Percentiles rank a stretch among this genome's conserved stretches.
Conservation (phyloP, 1,140 invertebrate genomes). For the Chironomus striatipennis region DNA sequence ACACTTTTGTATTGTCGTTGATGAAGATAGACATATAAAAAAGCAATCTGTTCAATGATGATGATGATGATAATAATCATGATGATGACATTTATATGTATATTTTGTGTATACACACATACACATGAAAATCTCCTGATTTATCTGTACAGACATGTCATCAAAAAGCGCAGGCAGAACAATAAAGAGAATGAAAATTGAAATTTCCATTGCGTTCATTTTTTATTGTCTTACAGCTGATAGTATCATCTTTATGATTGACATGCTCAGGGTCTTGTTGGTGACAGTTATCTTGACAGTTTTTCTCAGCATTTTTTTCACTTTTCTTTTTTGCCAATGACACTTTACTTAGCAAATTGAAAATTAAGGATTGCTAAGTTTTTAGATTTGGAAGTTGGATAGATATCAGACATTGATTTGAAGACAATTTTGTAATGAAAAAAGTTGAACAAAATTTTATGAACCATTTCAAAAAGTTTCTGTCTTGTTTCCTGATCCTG, state of each 20-base stretch:
- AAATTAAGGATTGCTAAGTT: neutral
- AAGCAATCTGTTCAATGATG: constrained; percentile 8
- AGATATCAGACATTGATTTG: too few species aligned
- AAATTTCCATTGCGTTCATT: too few species aligned
- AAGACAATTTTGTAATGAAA: too few species aligned
- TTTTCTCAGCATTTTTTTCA: neutral
- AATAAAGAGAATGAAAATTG: too few species aligned
- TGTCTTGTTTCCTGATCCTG: too few species aligned
- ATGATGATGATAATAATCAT: neutral
- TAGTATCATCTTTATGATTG: neutral
- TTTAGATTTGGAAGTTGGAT: too few species aligned
- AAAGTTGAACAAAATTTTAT: too few species aligned
- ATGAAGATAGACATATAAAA: neutral
- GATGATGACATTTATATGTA: neutral
- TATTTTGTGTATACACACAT: neutral
- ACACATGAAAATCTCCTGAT: too few species aligned
- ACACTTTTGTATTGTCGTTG: neutral
- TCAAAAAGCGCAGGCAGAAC: too few species aligned
- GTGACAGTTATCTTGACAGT: constrained; percentile 7
- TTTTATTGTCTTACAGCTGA: neutral
- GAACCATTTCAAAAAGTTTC: too few species aligned
- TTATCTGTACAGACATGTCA: too few species aligned
- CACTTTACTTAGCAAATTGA: constrained; percentile 2
- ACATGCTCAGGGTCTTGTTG: neutral
- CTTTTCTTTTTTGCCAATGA: neutral